Evolutionary conservation across 2,888 invertebrate species (phyloP).

Genomic region (Ennomos quercinarius): DNA sequence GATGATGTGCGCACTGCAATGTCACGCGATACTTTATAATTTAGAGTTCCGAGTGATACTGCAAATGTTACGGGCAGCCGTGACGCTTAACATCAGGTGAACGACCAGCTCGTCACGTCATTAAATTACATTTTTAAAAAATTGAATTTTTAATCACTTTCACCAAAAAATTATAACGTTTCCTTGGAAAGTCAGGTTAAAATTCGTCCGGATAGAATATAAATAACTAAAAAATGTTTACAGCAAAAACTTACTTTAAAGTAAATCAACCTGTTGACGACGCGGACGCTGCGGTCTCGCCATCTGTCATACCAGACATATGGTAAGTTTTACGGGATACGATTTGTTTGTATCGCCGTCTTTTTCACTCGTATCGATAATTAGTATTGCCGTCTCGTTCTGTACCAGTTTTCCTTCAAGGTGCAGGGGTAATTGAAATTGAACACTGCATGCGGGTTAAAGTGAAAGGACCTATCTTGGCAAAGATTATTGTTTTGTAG

Average conservation of each 20-base stretch:
- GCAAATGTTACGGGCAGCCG: too few relatives aligned
- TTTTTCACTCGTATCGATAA: constrained; percentile 45
- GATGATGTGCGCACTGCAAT: too few relatives aligned
- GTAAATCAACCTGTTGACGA: constrained; percentile 57
- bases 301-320: constrained; percentile 80
- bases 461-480: constrained; percentile 75
- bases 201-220: constrained; percentile 12
- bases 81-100: too few relatives aligned
- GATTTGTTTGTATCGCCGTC: constrained; percentile 76
- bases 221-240: constrained; percentile 11
- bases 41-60: too few relatives aligned
- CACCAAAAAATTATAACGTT: too few relatives aligned
- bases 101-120: too few relatives aligned
- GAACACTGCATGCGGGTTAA: constrained; percentile 80
- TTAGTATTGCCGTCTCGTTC: constrained; percentile 50
- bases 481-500: constrained; percentile 57
- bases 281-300: constrained; percentile 65
- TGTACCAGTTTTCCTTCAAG: constrained; percentile 71
- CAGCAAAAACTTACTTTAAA: constrained; percentile 36
- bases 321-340: constrained; percentile 72
- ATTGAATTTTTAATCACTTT: too few relatives aligned
- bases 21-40: too few relatives aligned
- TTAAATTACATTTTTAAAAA: too few relatives aligned
- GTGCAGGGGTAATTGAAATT: constrained; percentile 78
- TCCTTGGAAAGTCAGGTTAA: neutral